Evolutionary conservation across 2,113 vertebrate species (phyloP), one percentile per base, ranked within the genome.

Genomic region (Melospiza georgiana): DNA sequence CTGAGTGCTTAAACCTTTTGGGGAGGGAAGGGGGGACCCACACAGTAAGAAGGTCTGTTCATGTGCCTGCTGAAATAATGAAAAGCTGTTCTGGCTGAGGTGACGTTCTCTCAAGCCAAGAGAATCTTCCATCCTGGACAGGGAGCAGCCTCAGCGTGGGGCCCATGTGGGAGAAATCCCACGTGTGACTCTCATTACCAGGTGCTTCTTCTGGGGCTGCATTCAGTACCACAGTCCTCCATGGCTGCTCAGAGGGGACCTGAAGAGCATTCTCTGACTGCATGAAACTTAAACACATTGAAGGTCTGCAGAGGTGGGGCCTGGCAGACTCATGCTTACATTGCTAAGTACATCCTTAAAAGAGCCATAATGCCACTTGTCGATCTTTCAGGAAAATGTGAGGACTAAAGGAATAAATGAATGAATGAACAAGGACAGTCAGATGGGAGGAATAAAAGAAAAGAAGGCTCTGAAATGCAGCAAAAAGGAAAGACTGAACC

Each of bases 361-460:
- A 89, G 41, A 76, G 9, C 54, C 54, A 16, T 43, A 58, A 61
- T 37, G 33, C n/a, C 46, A 62, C 5, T 28, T 4, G 21, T 23
- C 52, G 73, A 58, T 82, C 73, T 35, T 10, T 33, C 55, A 78
- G 41, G 20, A 49, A 89, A 87, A 72, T 19, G 37, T 68, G 54
- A 92, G 41, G 31, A 25, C 57, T 63, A 25, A 94, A 89, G 25
- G 46, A 89, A 89, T 59, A 78, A 89, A 87, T 78, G 37, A 88
- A 76, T 66, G 31, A 87, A 79, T 66, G 37, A 79, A 75, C 37
- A 94, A 30, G 25, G 63, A 87, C 6, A 54, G 59, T 17, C 49
- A 87, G 65, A 49, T 9, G 28, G n/a, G 20, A 23, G 17, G 7
- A 9, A 52, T 35, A 62, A 77, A 69, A 49, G 6, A 22, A 46